These are phyloP conservation scores for Hafferia zeledoni DNA, from an alignment of 2,797 vertebrate genomes.

Conservation along the genomic window DNA sequence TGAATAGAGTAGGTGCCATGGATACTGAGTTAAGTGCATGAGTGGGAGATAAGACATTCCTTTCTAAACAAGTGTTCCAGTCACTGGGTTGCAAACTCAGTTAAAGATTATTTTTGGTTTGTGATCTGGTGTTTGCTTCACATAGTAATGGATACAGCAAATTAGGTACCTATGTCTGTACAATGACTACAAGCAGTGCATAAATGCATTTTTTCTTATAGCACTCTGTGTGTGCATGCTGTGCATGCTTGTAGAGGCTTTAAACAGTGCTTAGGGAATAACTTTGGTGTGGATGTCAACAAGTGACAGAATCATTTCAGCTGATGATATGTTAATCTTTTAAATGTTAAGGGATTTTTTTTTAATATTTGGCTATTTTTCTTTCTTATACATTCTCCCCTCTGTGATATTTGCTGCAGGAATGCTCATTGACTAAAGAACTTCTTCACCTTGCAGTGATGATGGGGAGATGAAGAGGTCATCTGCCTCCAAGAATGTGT, in stretches of 20 bases:
- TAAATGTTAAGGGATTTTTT: neutral
- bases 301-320: neutral
- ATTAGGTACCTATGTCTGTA: neutral
- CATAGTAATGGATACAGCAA: neutral
- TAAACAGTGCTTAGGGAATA: neutral
- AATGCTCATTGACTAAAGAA: neutral
- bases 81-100: neutral
- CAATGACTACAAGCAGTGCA: neutral
- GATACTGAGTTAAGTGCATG: neutral
- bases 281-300: neutral
- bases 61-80: neutral
- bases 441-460: neutral
- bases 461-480: neutral
- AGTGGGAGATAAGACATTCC: neutral
- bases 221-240: neutral
- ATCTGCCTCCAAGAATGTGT: neutral
- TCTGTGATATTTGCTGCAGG: neutral
- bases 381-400: neutral
- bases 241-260: neutral
- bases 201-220: neutral
- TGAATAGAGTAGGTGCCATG: neutral
- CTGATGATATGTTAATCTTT: neutral
- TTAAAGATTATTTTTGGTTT: neutral
- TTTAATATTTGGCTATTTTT: neutral
- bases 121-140: neutral